These are phyloP conservation scores for Ricordea florida DNA, from an alignment of 92 coral and sea anemone species.

Conservation along the genomic window DNA sequence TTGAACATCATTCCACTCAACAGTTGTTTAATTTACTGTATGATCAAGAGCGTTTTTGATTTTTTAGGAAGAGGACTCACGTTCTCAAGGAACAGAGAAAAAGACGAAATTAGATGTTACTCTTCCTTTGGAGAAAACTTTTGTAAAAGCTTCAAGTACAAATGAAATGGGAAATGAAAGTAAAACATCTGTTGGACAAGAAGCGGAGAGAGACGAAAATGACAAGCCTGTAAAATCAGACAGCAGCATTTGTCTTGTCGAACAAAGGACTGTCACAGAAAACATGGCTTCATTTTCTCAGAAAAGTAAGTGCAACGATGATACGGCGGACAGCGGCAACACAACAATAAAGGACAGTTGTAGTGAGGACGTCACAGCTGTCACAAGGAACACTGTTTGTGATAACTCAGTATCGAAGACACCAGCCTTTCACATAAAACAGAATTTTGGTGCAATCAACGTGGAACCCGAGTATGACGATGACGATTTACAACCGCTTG, in stretches of 20 bases:
- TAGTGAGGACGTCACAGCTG: too few relatives aligned
- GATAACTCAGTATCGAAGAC: too few relatives aligned
- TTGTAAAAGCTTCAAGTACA: conserved; percentile 64
- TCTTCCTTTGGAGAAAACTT: conserved; percentile 69
- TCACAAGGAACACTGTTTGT: too few relatives aligned
- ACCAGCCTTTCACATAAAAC: conserved; percentile 62
- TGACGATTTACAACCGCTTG: conserved; percentile 84
- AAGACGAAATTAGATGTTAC: conserved; percentile 3
- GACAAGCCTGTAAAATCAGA: neutral
- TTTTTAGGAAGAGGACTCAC: conserved; percentile 48
- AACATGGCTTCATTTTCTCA: too few relatives aligned
- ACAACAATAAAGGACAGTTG: too few relatives aligned
- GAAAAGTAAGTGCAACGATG: neutral
- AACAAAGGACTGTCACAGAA: neutral
- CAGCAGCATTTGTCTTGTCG: neutral
- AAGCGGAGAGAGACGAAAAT: neutral
- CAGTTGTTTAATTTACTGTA: neutral
- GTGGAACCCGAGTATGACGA: conserved; percentile 85
- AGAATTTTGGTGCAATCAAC: conserved; percentile 77
- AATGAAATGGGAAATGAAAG: neutral
- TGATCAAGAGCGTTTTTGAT: neutral
- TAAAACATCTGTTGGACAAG: neutral
- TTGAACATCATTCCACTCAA: too few relatives aligned
- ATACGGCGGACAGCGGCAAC: neutral
- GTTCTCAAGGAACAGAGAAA: neutral